A percentile compares a stretch with the other conserved stretches of the same genome.
phyloP scores from a whole-genome alignment of 2,113 vertebrate species.

The Scatophagus argus region DNA sequence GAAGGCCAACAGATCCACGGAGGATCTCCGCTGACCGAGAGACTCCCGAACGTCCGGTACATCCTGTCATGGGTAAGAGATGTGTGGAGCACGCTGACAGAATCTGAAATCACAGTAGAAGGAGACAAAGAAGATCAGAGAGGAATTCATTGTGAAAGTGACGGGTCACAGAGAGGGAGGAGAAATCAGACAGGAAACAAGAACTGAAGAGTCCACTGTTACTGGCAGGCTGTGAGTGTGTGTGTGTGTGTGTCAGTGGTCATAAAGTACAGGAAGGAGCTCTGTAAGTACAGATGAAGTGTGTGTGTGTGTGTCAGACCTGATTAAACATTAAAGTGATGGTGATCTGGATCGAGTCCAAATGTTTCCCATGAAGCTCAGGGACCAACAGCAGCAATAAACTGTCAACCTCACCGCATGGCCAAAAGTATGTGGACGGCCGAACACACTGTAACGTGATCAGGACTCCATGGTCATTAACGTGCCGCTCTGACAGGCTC shows the following conservation, averaged over 20 bases:
- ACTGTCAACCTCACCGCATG: background rate
- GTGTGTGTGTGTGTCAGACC: constrained; percentile 41
- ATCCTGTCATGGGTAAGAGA: no score
- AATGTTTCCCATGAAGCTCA: constrained; percentile 61
- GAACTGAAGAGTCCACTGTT: constrained; percentile 6
- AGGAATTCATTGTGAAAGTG: constrained; percentile 6
- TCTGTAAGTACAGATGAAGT: constrained; percentile 74
- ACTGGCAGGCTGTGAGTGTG: constrained; percentile 28
- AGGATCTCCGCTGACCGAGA: no score
- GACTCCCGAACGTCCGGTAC: no score
- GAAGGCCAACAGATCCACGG: no score
- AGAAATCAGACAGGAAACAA: constrained; percentile 32
- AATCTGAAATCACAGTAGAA: no score
- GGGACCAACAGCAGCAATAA: constrained; percentile 35
- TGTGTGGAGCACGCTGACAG: no score
- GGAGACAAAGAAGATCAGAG: background rate
- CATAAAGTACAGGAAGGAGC: constrained; percentile 71
- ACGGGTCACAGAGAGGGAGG: background rate
- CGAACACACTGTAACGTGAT: background rate
- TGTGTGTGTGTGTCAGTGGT: constrained; percentile 38
- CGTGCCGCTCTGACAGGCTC: no score
- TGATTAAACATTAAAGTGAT: constrained; percentile 75
- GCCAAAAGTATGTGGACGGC: background rate
- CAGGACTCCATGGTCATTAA: no score
- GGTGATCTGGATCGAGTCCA: constrained; percentile 64